Evolutionary conservation across 1,140 invertebrate species (phyloP).

Genomic region (Sitobion miscanthi): DNA sequence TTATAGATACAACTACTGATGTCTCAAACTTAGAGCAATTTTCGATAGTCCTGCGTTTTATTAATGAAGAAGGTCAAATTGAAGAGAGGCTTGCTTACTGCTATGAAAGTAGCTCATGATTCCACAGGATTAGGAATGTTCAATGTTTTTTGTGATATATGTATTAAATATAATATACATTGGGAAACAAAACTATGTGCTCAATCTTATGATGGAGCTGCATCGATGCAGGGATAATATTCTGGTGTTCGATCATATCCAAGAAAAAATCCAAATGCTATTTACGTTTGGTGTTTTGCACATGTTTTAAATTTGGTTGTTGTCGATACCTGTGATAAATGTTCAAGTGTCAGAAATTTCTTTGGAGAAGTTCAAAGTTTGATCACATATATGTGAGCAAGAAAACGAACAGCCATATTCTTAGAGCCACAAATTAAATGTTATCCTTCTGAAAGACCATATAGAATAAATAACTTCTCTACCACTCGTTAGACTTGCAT

Average conservation of each 20-base stretch:
- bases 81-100: conserved; percentile 55
- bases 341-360: neutral
- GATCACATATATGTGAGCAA: neutral
- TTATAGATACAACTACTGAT: conserved; percentile 59
- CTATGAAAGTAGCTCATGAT: conserved; percentile 45
- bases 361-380: neutral
- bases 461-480: neutral
- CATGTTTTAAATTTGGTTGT: conserved; percentile 35
- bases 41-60: conserved; percentile 57
- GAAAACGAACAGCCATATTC: neutral
- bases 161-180: conserved; percentile 21
- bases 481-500: neutral
- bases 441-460: neutral
- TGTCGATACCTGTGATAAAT: neutral
- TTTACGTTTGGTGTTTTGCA: neutral
- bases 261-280: conserved; percentile 6
- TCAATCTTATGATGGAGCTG: conserved; percentile 58
- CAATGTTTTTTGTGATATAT: conserved; percentile 34
- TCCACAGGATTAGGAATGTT: conserved; percentile 57
- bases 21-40: conserved; percentile 57
- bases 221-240: conserved; percentile 52
- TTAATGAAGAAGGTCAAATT: conserved; percentile 27
- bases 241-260: conserved; percentile 8
- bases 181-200: conserved; percentile 45
- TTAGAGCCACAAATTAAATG: neutral